Conservation (phyloP, 1,140 invertebrate species). For the Rhyacophila brunnea region DNA sequence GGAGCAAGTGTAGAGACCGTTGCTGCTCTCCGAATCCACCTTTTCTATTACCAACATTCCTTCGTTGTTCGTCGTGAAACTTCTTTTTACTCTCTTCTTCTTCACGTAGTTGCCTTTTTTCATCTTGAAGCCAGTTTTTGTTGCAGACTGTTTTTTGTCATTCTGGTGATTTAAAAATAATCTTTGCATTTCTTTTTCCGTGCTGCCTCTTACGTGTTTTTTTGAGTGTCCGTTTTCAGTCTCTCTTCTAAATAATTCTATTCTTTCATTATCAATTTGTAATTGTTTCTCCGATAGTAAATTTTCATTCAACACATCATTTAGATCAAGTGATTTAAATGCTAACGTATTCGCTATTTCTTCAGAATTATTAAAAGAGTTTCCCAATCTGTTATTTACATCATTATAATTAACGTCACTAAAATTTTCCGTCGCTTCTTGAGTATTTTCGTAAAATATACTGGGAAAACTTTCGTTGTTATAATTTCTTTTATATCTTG, state of each 20-base stretch:
- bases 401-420: not conserved
- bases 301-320: no score
- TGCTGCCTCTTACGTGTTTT: no score
- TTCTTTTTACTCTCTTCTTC: constrained; percentile 40
- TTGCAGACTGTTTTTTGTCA: not conserved
- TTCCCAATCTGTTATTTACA: no score
- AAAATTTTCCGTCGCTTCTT: not conserved
- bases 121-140: not conserved
- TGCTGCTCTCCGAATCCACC: constrained; percentile 64
- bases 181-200: not conserved
- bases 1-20: constrained; percentile 80
- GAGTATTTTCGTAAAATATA: not conserved
- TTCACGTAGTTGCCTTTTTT: not conserved
- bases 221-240: no score
- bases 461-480: not conserved
- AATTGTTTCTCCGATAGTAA: no score
- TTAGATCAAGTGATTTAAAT: no score
- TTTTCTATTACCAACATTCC: constrained; percentile 68
- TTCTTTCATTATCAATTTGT: no score
- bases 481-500: not conserved
- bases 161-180: not conserved
- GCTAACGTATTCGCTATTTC: no score
- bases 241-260: no score
- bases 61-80: constrained; percentile 45
- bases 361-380: no score